Evolutionary conservation across 2,888 invertebrate species (phyloP).

Genomic region (Euspilapteryx auroguttella): DNA sequence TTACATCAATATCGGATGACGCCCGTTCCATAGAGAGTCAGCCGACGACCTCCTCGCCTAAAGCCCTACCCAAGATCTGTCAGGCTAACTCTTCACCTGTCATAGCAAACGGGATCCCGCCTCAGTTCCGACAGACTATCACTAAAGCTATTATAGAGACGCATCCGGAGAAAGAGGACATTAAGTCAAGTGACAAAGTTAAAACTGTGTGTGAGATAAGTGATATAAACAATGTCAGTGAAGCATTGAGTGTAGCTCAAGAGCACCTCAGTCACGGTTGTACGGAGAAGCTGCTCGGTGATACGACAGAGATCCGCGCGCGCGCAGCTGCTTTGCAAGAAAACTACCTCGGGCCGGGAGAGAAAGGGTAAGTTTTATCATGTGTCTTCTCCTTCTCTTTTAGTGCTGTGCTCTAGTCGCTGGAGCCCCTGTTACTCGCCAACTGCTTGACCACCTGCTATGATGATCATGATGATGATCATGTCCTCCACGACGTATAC

Average conservation of each 20-base stretch:
- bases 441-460: too few species aligned
- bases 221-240: conserved; percentile 44
- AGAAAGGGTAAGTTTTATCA: conserved; percentile 52
- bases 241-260: conserved; percentile 39
- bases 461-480: too few species aligned
- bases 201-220: conserved; percentile 28
- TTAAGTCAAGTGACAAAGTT: conserved; percentile 35
- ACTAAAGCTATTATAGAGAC: conserved; percentile 24
- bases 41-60: conserved; percentile 47
- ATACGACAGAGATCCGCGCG: conserved; percentile 62
- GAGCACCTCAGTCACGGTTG: conserved; percentile 66
- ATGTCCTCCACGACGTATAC: too few species aligned
- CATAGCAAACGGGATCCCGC: conserved; percentile 41
- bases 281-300: conserved; percentile 73
- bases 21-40: conserved; percentile 48
- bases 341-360: conserved; percentile 59
- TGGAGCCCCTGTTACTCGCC: too few species aligned
- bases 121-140: conserved; percentile 22
- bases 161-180: conserved; percentile 42
- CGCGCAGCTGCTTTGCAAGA: conserved; percentile 64
- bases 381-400: background rate
- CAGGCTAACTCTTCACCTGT: conserved; percentile 47
- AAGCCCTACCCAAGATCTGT: conserved; percentile 42
- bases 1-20: conserved; percentile 70
- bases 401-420: too few species aligned